These are phyloP conservation scores for Hippocampus guttulatus DNA, from an alignment of 2,113 vertebrate species.

Conservation along the genomic window DNA sequence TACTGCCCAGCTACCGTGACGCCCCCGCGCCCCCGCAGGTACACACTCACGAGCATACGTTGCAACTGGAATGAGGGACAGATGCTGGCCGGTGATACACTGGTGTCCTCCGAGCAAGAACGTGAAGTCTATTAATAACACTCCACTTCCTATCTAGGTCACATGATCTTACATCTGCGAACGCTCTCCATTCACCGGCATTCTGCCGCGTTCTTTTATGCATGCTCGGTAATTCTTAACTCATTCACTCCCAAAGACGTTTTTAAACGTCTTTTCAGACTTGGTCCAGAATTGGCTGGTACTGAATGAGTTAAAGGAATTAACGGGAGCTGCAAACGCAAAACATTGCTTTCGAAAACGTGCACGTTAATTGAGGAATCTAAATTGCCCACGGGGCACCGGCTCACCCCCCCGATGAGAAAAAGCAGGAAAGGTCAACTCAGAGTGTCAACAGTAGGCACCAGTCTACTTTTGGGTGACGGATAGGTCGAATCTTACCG, in stretches of 20 bases:
- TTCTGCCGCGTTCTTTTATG: background rate
- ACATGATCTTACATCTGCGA: constrained; percentile 15
- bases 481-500: too few relatives aligned
- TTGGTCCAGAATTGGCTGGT: too few relatives aligned
- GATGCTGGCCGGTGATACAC: constrained; percentile 37
- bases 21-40: constrained; percentile 88
- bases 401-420: too few relatives aligned
- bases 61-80: constrained; percentile 20
- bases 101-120: constrained; percentile 51
- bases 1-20: constrained; percentile 94
- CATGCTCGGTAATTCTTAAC: background rate
- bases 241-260: too few relatives aligned
- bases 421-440: too few relatives aligned
- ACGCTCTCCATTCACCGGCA: background rate
- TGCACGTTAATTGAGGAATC: too few relatives aligned
- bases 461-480: background rate
- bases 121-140: constrained; percentile 71
- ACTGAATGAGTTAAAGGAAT: too few relatives aligned
- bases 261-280: too few relatives aligned
- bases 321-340: constrained; percentile 6
- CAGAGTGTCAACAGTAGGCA: background rate
- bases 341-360: too few relatives aligned
- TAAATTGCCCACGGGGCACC: too few relatives aligned
- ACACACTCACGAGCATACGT: constrained; percentile 14
- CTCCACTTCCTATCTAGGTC: constrained; percentile 64